These are phyloP conservation scores for Stenolophus ochropezus DNA, from an alignment of 2,888 invertebrate species.

Conservation along the genomic window DNA sequence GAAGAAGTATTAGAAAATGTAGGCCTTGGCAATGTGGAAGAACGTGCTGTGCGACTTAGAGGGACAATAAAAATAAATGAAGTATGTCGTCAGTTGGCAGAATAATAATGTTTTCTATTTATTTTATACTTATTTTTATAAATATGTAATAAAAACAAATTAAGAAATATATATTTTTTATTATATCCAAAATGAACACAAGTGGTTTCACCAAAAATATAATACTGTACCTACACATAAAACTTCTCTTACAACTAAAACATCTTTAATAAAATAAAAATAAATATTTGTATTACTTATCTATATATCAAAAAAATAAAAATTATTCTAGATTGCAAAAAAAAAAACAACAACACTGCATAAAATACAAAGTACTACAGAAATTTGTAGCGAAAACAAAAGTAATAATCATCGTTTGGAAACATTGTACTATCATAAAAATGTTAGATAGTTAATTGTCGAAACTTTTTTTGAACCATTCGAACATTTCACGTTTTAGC, in stretches of 20 bases:
- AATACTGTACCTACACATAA: not conserved
- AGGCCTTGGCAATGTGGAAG: not conserved
- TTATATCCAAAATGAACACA: not conserved
- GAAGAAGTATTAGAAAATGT: not conserved
- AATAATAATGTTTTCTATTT: not conserved
- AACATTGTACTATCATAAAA: not conserved
- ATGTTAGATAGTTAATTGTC: not conserved
- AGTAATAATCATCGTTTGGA: not conserved
- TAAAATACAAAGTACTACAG: not conserved
- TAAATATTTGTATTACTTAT: no score
- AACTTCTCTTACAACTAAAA: not conserved
- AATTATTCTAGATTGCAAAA: no score
- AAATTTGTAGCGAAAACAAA: not conserved
- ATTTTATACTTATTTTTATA: no score
- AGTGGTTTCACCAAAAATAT: not conserved
- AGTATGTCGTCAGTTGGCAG: not conserved
- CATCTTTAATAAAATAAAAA: no score
- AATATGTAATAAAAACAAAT: not conserved
- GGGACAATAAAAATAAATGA: not conserved
- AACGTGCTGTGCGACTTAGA: conserved; percentile 22
- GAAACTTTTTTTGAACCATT: not conserved
- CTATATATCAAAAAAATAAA: no score
- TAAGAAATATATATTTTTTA: not conserved
- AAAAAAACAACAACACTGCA: no score
- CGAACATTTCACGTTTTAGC: not conserved